These are phyloP conservation scores for Semibalanus balanoides DNA, from an alignment of 1,140 invertebrate genomes.

Conservation along the genomic window DNA sequence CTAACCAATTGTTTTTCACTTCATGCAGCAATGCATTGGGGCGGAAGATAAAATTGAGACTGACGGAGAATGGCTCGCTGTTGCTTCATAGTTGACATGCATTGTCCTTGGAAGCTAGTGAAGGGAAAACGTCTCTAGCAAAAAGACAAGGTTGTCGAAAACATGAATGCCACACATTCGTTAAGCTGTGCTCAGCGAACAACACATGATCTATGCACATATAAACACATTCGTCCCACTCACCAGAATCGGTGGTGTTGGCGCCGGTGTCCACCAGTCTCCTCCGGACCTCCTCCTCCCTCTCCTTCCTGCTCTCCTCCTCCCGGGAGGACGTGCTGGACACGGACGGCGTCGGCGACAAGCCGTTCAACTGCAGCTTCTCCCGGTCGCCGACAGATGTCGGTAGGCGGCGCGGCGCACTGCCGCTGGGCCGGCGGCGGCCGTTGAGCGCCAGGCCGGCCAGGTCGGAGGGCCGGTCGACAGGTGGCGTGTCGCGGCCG, in stretches of 20 bases:
- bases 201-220: too few relatives aligned
- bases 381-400: slow-evolving; percentile 1
- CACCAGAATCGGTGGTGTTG: slow-evolving; percentile 75
- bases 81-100: too few relatives aligned
- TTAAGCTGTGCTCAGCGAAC: too few relatives aligned
- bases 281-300: slow-evolving; percentile 29
- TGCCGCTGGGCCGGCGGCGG: slow-evolving; percentile 3
- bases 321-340: slow-evolving; percentile 11
- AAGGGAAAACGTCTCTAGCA: too few relatives aligned
- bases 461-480: slow-evolving; percentile 39
- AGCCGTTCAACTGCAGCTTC: slow-evolving; percentile 6
- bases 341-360: slow-evolving; percentile 7
- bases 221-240: slow-evolving; percentile 37
- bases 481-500: slow-evolving; percentile 13
- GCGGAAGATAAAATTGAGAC: too few relatives aligned
- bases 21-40: too few relatives aligned
- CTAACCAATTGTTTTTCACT: too few relatives aligned
- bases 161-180: too few relatives aligned
- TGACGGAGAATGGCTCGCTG: too few relatives aligned
- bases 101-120: too few relatives aligned
- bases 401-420: slow-evolving; percentile 13
- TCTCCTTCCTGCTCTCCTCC: slow-evolving; percentile 19
- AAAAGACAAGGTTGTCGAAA: too few relatives aligned
- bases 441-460: slow-evolving; percentile 3
- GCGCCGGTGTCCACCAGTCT: slow-evolving; percentile 70